Percentiles rank a stretch among this genome's conserved stretches.
phyloP scores from a whole-genome alignment of 2,797 vertebrate species.

The Acanthurus lineatus region DNA sequence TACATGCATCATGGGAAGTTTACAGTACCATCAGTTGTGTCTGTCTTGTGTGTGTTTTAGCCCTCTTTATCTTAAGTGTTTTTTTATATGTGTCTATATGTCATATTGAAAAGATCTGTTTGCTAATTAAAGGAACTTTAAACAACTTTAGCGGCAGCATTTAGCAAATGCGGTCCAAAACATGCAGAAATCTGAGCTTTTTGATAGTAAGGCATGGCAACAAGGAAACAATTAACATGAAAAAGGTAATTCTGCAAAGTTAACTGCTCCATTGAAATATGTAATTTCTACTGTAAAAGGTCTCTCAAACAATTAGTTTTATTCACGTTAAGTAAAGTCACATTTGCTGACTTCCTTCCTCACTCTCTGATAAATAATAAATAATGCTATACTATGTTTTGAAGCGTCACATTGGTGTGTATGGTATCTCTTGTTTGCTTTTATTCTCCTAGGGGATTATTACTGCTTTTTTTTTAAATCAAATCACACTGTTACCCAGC shows the following conservation, averaged over 20 bases:
- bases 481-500: constrained; percentile 35
- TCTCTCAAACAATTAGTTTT: too few relatives aligned
- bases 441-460: neutral
- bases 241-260: neutral
- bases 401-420: neutral
- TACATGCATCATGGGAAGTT: constrained; percentile 22
- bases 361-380: too few relatives aligned
- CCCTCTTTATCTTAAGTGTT: neutral
- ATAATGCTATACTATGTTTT: neutral
- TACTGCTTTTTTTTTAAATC: neutral
- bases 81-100: neutral
- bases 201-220: neutral
- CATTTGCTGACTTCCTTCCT: too few relatives aligned
- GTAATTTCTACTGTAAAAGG: too few relatives aligned
- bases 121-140: neutral
- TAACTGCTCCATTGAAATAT: too few relatives aligned
- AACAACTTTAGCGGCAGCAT: neutral
- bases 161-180: neutral
- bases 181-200: neutral
- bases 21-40: neutral
- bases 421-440: neutral
- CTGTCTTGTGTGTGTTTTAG: neutral
- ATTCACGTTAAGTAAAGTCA: too few relatives aligned
- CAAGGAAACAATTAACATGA: neutral
- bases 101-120: neutral